Evolutionary conservation across 2,888 invertebrate species (phyloP), one percentile per base, ranked within the genome.

Genomic region (Uloborus plumipes): DNA sequence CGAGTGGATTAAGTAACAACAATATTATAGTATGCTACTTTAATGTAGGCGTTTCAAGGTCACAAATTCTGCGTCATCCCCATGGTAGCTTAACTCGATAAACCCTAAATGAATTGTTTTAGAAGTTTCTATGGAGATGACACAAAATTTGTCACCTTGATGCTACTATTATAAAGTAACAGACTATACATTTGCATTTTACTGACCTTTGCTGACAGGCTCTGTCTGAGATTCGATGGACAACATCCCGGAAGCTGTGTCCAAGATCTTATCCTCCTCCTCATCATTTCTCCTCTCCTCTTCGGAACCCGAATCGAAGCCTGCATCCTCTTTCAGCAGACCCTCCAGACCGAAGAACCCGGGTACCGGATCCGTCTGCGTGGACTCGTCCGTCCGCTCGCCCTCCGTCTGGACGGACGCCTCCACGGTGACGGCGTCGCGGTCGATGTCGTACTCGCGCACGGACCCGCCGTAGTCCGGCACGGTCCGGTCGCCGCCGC

Each of bases 161-260:
- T n/a, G n/a, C n/a, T n/a, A n/a, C n/a, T n/a, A n/a, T n/a, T n/a
- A n/a, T n/a, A n/a, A n/a, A n/a, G n/a, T n/a, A n/a, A n/a, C n/a
- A n/a, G n/a, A n/a, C n/a, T n/a, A n/a, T n/a, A n/a, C n/a, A n/a
- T 31, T 31, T 31, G 31, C 31, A 31, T 1, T 1, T 47, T 55
- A 58, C 47, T 81, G 55, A 70, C 84, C 85, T 67, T 66, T 77
- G 18, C 58, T 75, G 6, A 86, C 67, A 26, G 85, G 86, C 50
- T 86, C 86, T 6, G 86, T 86, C 61, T 86, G 86, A 13, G 85
- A 84, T 62, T 86, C 84, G 58, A 86, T 84, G 18, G 83, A 79
- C 6, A 71, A 13, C 79, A 74, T 72, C 22, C 73, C 72, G 16
- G 69, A 70, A 6, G 22, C 22, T 9, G 47, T 15, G 3, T 49